Evolutionary conservation across 2,113 vertebrate genomes (phyloP), one percentile per base, ranked within the genome.

Genomic region (Paracanthobrama guichenoti): DNA sequence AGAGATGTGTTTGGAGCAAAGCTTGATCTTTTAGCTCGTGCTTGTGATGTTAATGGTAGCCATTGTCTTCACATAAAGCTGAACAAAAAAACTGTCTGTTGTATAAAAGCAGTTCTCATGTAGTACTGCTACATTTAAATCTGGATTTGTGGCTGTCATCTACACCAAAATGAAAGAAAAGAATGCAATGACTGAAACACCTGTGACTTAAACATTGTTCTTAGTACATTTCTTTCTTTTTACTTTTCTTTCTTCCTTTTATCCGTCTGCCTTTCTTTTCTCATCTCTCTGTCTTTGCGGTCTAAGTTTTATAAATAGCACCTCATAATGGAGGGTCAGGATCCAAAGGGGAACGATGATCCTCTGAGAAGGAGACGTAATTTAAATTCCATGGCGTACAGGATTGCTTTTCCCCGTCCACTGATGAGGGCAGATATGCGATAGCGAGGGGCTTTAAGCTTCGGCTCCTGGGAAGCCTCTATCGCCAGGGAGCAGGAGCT

Each of bases 321-420:
- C 84, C 62, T 89, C 89, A 88, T 93, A 91, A 92, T 91, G 85
- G 89, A 90, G 85, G 88, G 90, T 89, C 90, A 87, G 86, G 88
- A 71, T 89, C 88, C 85, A 82, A 78, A 85, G 86, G 80, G 87
- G 86, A 87, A 78, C 24, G 74, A 86, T 79, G 64, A 84, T 87
- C 90, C 90, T 91, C 89, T 64, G 86, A 86, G 91, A 87, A 83
- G 74, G 83, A 87, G 90, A 92, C 87, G 89, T 90, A 92, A 94
- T 93, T 93, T 93, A 90, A 93, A 89, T 87, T 89, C 86, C 81
- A 50, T 55, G 88, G 92, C 91, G 82, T 89, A 86, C 85, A 87
- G 90, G 93, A 94, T 93, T 94, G 92, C 91, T 92, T 92, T 91
- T 92, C 87, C 87, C 88, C 62, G 72, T 84, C 90, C 84, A 59